A percentile compares a stretch with the other conserved stretches of the same genome.
These are phyloP conservation scores for Probosciger aterrimus DNA, from an alignment of 2,113 vertebrate species.

Conservation along the genomic window DNA sequence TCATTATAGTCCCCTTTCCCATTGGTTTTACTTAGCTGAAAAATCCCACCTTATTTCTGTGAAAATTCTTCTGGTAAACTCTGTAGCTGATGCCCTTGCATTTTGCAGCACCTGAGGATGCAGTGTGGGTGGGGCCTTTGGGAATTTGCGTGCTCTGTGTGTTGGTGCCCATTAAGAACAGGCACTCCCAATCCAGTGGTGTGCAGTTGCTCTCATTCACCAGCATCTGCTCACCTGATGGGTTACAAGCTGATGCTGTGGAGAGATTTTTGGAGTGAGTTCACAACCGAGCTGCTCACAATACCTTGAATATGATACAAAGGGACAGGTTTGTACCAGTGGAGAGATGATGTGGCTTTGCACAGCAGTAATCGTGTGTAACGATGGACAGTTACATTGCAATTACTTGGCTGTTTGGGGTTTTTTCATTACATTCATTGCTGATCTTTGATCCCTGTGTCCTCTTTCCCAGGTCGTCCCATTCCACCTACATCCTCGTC, in stretches of 20 bases:
- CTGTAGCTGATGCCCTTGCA: too few relatives aligned
- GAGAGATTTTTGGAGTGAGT: neutral
- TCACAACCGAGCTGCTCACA: neutral
- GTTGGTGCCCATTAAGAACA: rapidly evolving
- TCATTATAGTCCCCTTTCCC: neutral
- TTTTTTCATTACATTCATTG: constrained; percentile 69
- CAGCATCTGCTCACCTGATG: neutral
- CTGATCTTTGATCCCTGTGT: constrained; percentile 83
- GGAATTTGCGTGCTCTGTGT: rapidly evolving
- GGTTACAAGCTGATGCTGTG: neutral
- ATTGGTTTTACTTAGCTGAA: neutral
- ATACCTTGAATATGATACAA: neutral
- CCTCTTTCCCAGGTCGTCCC: constrained; percentile 93
- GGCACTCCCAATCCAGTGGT: rapidly evolving
- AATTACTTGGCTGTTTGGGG: neutral
- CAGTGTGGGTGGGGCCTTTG: neutral
- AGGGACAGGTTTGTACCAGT: neutral
- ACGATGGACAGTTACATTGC: neutral
- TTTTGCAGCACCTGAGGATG: neutral
- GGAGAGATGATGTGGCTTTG: neutral
- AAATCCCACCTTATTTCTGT: neutral
- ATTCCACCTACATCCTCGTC: constrained; percentile 97
- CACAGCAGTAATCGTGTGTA: neutral
- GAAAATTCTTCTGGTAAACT: neutral
- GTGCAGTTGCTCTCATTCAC: neutral